These are phyloP conservation scores for Taenioides sp. DNA, from an alignment of 2,797 vertebrate species.

Conservation along the genomic window DNA sequence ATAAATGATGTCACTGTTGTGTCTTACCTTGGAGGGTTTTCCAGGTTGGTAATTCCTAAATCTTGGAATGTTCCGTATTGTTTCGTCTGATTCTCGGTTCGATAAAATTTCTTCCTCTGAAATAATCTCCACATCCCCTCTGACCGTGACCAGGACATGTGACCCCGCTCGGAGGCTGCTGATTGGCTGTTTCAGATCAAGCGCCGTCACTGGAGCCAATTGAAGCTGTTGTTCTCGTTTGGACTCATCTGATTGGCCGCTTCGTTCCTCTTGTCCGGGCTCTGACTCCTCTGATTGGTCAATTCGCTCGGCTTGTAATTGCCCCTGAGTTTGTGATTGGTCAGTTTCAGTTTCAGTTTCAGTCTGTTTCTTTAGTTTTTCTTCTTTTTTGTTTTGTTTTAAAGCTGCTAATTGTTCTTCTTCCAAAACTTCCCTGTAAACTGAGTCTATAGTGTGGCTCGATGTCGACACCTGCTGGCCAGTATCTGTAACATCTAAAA, in stretches of 20 bases:
- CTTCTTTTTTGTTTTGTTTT: conserved; percentile 2
- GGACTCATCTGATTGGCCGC: not conserved
- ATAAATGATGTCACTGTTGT: too few relatives aligned
- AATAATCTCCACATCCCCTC: conserved; percentile 79
- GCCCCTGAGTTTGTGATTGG: conserved; percentile 32
- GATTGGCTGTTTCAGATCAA: conserved; percentile 73
- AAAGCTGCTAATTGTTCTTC: conserved; percentile 36
- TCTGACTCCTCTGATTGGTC: conserved; percentile 37
- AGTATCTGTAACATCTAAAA: conserved; percentile 72
- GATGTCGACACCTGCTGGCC: conserved; percentile 57
- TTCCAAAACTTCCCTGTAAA: conserved; percentile 84
- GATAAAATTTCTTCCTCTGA: conserved; percentile 84
- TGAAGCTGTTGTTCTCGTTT: conserved; percentile 25
- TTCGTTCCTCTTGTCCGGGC: not conserved
- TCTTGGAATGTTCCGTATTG: conserved; percentile 81
- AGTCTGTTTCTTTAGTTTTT: not conserved
- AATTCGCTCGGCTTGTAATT: not conserved
- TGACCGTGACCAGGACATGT: conserved; percentile 66
- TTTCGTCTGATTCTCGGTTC: conserved; percentile 84
- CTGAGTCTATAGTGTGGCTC: conserved; percentile 78
- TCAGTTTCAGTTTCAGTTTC: not conserved
- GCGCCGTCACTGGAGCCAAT: conserved; percentile 45
- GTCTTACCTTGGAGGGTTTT: conserved; percentile 81
- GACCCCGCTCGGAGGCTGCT: conserved; percentile 54
- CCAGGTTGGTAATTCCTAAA: conserved; percentile 88